Evolutionary conservation across 1,140 invertebrate genomes (phyloP), one percentile per base, ranked within the genome.

Genomic region (Subanguina moxae): DNA sequence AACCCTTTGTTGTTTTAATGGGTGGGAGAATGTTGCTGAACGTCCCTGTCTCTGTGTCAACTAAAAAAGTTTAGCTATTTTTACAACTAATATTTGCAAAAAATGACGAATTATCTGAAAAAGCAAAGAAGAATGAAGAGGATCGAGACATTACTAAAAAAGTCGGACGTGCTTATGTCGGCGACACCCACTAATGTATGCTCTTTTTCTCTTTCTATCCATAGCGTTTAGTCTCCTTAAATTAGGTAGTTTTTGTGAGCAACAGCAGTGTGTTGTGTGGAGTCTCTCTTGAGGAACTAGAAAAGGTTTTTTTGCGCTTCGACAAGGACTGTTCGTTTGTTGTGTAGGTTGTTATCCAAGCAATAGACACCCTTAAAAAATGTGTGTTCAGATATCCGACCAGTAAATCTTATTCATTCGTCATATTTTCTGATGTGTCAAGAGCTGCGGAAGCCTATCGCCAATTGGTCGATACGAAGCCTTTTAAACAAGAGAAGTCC

Each of bases 251-350:
- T 3, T 38, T 38, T 38, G 32, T 38, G 32, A 38, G 64, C 58
- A 67, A 67, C 59, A 67, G 65, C 28, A 69, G 65, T 17, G 57
- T 65, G 32, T 46, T 67, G 21, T 43, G 59, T 23, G 65, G 65
- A 25, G 65, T 67, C 11, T 21, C 61, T n/a, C 27, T 69, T 21
- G 65, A 67, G 19, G 17, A 67, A 15, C 64, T 67, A 43, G 62
- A 67, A 67, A 23, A 30, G 15, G 25, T 67, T 38, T 67, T 67
- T 57, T 46, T 28, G 30, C 23, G 19, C 7, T 67, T 67, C n/a
- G 65, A 67, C 21, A 25, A 45, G 0, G 21, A 71, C 25, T 67
- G 65, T 30, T 30, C 59, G 30, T 67, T 67, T 23, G 23, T 64
- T 11, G 65, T 67, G 13, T 65, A 62, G 32, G 32, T 38, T 38